phyloP scores from a whole-genome alignment of 2,888 invertebrate species.

The Psococerastis gibbosa region DNA sequence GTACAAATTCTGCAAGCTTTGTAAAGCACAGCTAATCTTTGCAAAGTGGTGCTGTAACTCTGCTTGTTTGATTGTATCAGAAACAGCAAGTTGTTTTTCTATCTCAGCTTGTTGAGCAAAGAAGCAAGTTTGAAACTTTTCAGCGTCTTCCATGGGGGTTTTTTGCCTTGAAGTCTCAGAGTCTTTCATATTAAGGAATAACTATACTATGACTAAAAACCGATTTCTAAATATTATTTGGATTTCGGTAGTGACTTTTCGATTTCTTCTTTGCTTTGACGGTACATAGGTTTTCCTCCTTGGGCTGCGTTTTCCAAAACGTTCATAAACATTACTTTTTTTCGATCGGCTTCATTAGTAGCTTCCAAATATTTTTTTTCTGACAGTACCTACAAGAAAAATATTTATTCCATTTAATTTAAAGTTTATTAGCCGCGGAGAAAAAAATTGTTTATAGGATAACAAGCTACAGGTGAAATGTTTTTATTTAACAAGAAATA shows the following conservation, averaged over 20 bases:
- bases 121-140: constrained; percentile 28
- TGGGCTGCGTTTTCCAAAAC: constrained; percentile 32
- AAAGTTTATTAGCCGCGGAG: too few relatives aligned
- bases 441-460: too few relatives aligned
- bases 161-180: too few relatives aligned
- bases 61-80: constrained; percentile 28
- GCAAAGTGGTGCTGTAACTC: constrained; percentile 30
- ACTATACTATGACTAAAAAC: too few relatives aligned
- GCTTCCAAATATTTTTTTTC: constrained; percentile 29
- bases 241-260: constrained; percentile 43
- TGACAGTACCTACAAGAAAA: constrained; percentile 6
- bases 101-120: constrained; percentile 44
- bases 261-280: constrained; percentile 39
- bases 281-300: constrained; percentile 25
- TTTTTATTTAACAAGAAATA: too few relatives aligned
- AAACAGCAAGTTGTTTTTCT: constrained; percentile 34
- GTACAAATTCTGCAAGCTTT: constrained; percentile 56
- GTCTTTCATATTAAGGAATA: too few relatives aligned
- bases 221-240: too few relatives aligned
- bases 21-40: constrained; percentile 48
- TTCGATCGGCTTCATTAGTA: constrained; percentile 25
- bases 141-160: constrained; percentile 24
- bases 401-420: too few relatives aligned
- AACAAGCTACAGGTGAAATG: too few relatives aligned
- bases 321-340: constrained; percentile 24